Base-by-base conservation (phyloP, 2,113 vertebrate species). In the Pterocles burchelli region DNA sequence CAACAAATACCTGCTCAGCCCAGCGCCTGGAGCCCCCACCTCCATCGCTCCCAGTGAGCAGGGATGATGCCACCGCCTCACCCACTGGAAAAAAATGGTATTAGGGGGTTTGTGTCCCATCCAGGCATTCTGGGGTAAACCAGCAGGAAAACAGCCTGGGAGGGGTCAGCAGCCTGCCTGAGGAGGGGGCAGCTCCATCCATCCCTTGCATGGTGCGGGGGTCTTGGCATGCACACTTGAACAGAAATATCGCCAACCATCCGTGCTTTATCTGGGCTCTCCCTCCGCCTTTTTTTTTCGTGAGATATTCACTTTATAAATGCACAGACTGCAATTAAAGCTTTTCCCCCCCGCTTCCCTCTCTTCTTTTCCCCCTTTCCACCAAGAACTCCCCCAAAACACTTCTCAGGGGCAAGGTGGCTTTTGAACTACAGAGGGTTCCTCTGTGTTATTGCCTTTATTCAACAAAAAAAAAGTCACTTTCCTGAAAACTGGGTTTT, bases 191-290 rank as follows among this genome's bases (percentile, higher is more conserved):
- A 41, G 61, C 88, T 54, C 36, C 36, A 6, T 10, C 54, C 57
- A 11, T 15, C 49, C 55, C 28, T 26, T 6, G 0, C 6, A 0
- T 0, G 5, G 46, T 6, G 36, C 5, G 0, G 13, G 11, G 24
- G 10, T 7, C 29, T 45, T 3, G 0, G 33, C 2, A 1, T 1
- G 4, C 49, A 9, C 22, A n/a, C 13, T 0, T 1, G 7, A 29
- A n/a, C 65, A 28, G 19, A 24, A 84, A 36, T 7, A 6, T 8
- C 33, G 4, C 2, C 41, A 18, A 1, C 72, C 43, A 34, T 9
- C 46, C 28, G 29, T 6, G 24, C 29, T 55, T 33, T 43, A 10
- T 2, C 28, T 22, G 17, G 25, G 14, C 9, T 22, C 18, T 46
- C 11, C 24, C 28, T 25, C 7, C 0, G 28, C 13, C 6, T 41